Base-by-base conservation (phyloP, 2,113 vertebrate species). In the Beaufortia kweichowensis region DNA sequence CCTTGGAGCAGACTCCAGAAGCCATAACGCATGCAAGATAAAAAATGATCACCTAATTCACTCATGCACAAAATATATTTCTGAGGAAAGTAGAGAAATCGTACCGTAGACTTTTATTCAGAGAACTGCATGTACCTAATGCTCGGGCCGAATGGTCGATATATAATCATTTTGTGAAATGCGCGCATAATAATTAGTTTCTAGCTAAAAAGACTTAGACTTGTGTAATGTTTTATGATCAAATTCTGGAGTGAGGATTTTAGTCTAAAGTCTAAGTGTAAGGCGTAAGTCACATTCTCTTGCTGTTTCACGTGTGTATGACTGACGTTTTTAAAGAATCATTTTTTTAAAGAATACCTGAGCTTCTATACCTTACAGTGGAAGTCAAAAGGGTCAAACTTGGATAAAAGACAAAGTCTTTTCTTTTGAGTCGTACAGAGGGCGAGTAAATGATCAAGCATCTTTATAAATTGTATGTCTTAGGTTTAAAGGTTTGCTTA, bases 1-100 rank as follows among this genome's bases (percentile, higher is more conserved):
- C 85, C 90, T 91, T 87, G 84, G 80, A 88, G 89, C 88, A 78
- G 77, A 89, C 88, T 90, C 88, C 86, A 90, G 87, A 90, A 93
- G 88, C 88, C 90, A 87, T 82, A 83, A 85, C 83, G 88, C 85
- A 80, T 91, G 90, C 87, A 87, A 93, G 92, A 93, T 92, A 92
- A 92, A 80, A 91, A 92, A 92, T 91, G 90, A 93, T 93, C 92
- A 92, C 92, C 91, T 92, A 91, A 92, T 92, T 92, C 91, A 92
- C 85, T 93, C 91, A 90, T 92, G 91, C 92, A 93, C 88, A 93
- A 92, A 93, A 93, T 93, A 91, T 89, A 91, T 91, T 92, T 90
- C 90, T 86, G 83, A 29, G 28, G 67, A 80, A 74, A 64, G 81
- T 77, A 83, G 84, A 75, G 19, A 81, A 78, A 26, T 66, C 76